phyloP scores from a whole-genome alignment of 37 sponge, comb jelly and placozoan genomes.

The Tethya wilhelma region DNA sequence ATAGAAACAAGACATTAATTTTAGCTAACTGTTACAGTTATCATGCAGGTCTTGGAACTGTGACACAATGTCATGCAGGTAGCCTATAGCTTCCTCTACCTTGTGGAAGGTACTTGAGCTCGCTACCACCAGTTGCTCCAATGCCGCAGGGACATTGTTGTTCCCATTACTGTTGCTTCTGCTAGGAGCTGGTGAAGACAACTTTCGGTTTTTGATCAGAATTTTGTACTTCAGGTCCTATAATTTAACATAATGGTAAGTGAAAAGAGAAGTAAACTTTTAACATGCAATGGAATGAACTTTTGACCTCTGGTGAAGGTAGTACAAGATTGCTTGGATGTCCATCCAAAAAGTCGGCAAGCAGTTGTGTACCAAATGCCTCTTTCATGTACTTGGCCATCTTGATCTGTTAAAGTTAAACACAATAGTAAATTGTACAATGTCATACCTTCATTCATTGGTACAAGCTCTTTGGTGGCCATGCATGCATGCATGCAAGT shows the following conservation, averaged over 20 bases:
- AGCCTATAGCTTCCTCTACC: no score
- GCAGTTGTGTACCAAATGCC: constrained; percentile 38
- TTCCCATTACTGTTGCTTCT: neutral
- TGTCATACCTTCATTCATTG: neutral
- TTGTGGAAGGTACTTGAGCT: no score
- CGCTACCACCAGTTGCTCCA: no score
- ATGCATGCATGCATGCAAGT: no score
- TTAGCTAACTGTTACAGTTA: no score
- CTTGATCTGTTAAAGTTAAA: constrained; percentile 16
- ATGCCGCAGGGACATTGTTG: neutral
- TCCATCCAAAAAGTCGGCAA: constrained; percentile 15
- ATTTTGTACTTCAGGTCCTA: constrained; percentile 77
- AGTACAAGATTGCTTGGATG: neutral
- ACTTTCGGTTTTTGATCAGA: constrained; percentile 73
- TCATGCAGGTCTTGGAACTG: no score
- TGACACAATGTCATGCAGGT: no score
- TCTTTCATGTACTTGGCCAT: constrained; percentile 63
- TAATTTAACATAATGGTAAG: constrained; percentile 26
- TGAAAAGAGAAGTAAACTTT: neutral
- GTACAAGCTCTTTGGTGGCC: no score
- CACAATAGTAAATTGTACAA: neutral
- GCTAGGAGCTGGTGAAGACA: neutral
- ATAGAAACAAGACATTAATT: no score
- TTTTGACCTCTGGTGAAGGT: constrained; percentile 33
- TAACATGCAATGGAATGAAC: neutral